These are phyloP conservation scores for Anthrax anthrax DNA, from an alignment of 2,888 invertebrate species.

Conservation along the genomic window DNA sequence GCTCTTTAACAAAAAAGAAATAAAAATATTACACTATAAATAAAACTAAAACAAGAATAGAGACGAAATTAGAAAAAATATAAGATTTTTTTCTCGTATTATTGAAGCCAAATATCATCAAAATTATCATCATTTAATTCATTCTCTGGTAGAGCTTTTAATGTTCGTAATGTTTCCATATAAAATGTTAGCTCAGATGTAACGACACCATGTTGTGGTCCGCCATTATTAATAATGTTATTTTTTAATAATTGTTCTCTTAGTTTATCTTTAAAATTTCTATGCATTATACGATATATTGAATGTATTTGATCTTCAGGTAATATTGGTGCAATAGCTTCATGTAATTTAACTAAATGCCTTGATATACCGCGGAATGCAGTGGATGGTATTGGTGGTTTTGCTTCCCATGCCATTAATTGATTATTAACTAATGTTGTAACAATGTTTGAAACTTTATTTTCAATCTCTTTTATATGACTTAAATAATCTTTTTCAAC, in stretches of 20 bases:
- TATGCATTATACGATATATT: slow-evolving; percentile 65
- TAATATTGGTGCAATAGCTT: slow-evolving; percentile 74
- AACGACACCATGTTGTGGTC: slow-evolving; percentile 91
- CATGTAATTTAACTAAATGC: slow-evolving; percentile 81
- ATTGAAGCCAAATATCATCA: slow-evolving; percentile 67
- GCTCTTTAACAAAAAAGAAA: not conserved
- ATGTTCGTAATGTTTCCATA: slow-evolving; percentile 67
- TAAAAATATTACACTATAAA: too few species aligned
- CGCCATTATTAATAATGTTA: slow-evolving; percentile 89
- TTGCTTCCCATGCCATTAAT: slow-evolving; percentile 79
- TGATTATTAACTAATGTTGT: slow-evolving; percentile 71
- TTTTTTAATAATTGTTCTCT: slow-evolving; percentile 70
- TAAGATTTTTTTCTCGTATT: not conserved
- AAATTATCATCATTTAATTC: slow-evolving; percentile 62
- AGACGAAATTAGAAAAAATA: not conserved
- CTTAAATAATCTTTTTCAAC: slow-evolving; percentile 69
- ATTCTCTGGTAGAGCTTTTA: slow-evolving; percentile 60
- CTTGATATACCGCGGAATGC: slow-evolving; percentile 74
- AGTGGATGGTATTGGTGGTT: slow-evolving; percentile 88
- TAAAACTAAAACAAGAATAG: not conserved
- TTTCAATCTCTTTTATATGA: slow-evolving; percentile 84
- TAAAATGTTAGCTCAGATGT: slow-evolving; percentile 85
- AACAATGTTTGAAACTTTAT: slow-evolving; percentile 81
- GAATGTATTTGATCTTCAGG: slow-evolving; percentile 63
- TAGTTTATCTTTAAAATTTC: slow-evolving; percentile 73